phyloP scores from a whole-genome alignment of 2,797 vertebrate genomes.

The Aulostomus chinensis region DNA sequence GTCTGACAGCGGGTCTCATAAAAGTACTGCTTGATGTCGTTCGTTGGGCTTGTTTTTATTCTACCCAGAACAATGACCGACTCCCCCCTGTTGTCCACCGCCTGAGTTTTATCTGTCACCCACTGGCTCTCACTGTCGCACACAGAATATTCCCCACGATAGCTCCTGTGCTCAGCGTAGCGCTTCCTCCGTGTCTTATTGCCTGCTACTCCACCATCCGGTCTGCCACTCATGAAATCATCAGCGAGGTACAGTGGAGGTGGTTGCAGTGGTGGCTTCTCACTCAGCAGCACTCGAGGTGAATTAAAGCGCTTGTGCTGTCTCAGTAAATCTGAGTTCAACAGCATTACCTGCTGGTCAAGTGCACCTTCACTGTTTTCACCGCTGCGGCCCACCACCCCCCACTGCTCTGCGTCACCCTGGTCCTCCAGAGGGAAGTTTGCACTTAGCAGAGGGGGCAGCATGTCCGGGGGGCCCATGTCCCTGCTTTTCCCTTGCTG shows the following conservation, averaged over 20 bases:
- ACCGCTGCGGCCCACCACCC: conserved; percentile 7
- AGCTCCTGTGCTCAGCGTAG: conserved; percentile 89
- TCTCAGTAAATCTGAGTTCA: conserved; percentile 86
- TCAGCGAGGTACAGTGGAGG: conserved; percentile 91
- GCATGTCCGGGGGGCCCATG: conserved; percentile 36
- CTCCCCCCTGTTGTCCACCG: conserved; percentile 86
- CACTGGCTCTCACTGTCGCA: conserved; percentile 95
- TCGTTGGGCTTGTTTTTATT: conserved; percentile 84
- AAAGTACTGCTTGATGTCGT: conserved; percentile 93
- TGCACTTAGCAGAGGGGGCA: conserved; percentile 31
- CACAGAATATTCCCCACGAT: conserved; percentile 93
- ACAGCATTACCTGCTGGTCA: conserved; percentile 80
- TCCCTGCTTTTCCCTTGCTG: conserved; percentile 54
- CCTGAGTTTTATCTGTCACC: conserved; percentile 92
- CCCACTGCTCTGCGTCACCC: conserved; percentile 40
- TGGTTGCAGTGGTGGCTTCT: conserved; percentile 87
- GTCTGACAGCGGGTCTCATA: conserved; percentile 93
- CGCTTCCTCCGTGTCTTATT: conserved; percentile 92
- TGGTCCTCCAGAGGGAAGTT: conserved; percentile 48
- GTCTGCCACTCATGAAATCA: conserved; percentile 83
- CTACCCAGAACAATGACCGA: conserved; percentile 88
- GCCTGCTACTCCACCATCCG: conserved; percentile 17
- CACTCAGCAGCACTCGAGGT: conserved; percentile 91
- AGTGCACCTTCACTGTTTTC: conserved; percentile 28
- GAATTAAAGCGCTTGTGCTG: conserved; percentile 93